Percentiles rank a stretch among this genome's conserved stretches.
These are phyloP conservation scores for Poeciliopsis occidentalis DNA, from an alignment of 2,113 vertebrate species.

Conservation along the genomic window DNA sequence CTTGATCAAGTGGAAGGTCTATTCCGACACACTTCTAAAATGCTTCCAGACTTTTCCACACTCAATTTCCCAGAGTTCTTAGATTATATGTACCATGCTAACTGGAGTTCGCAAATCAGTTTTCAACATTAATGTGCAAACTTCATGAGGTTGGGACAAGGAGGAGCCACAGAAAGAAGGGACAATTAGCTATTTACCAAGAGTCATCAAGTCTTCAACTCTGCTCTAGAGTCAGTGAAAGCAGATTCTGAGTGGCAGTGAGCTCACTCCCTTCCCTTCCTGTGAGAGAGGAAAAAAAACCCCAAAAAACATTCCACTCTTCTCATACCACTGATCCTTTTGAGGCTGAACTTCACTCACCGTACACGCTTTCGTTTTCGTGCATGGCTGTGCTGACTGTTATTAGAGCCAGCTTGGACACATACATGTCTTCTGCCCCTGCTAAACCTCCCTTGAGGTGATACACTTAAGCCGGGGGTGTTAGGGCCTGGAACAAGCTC, in stretches of 20 bases:
- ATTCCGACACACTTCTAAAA: background rate
- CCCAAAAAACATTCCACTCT: constrained; percentile 55
- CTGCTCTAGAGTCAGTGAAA: constrained; percentile 38
- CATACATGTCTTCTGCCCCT: constrained; percentile 31
- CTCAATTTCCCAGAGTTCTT: background rate
- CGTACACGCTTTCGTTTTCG: constrained; percentile 62
- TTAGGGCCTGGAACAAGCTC: constrained; percentile 3
- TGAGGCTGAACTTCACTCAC: constrained; percentile 52
- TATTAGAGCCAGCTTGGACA: constrained; percentile 60
- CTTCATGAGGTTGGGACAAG: background rate
- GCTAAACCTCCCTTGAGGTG: constrained; percentile 6
- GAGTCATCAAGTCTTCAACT: background rate
- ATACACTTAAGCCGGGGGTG: constrained; percentile 30
- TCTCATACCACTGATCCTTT: constrained; percentile 51
- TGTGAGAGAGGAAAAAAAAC: constrained; percentile 48
- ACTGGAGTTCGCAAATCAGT: background rate
- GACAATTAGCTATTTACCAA: background rate
- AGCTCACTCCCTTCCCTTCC: constrained; percentile 37
- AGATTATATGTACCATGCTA: too few species aligned
- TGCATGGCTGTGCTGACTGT: constrained; percentile 65
- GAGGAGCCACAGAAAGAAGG: background rate
- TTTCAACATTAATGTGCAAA: background rate
- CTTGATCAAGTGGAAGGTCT: background rate
- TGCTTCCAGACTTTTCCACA: background rate
- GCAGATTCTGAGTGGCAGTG: constrained; percentile 45